Base-by-base conservation (phyloP, 2,113 vertebrate genomes). In the Phalacrocorax pelagicus region DNA sequence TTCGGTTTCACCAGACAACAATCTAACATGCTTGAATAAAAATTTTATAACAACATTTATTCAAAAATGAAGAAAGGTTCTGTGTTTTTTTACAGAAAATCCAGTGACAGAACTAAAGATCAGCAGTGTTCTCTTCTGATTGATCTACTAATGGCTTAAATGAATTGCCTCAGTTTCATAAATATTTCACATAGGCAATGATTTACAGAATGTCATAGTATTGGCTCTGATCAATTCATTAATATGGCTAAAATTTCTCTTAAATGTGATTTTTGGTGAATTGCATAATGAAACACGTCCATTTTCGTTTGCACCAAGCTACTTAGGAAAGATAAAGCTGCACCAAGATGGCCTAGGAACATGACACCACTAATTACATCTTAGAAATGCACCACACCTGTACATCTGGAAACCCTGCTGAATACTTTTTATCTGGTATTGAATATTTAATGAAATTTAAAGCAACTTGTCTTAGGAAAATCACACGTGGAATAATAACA, bases 381-480 rank as follows among this genome's bases (percentile, higher is more conserved):
- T 54, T 29, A 61, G 46, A 75, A 32, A 67, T 36, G 10, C 9
- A 11, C 22, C 22, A 10, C 42, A 10, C 15, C 12, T 27, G 12
- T n/a, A 81, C 9, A 17, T 19, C 15, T 38, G 15, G 22, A 79
- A 49, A 6, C 2, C 5, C 15, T 0, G 0, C 34, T 52, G 29
- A 52, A 51, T 18, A 52, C 6, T n/a, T 62, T 38, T 61, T 81
- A 12, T 70, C 46, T 77, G 57, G 11, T 51, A 47, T 14, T 40
- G 13, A 77, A 52, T 9, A 36, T 11, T 18, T 49, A 19, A 32
- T 70, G n/a, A 40, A 34, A 71, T 80, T 59, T 47, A 90, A 79
- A 80, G 15, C 5, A 52, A 24, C 21, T 83, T 86, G 16, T 30
- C 18, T 54, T 66, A 70, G 34, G 24, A 78, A 85, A 58, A 66